phyloP scores from a whole-genome alignment of 2,797 vertebrate species.

The Gobionotothen gibberifrons region DNA sequence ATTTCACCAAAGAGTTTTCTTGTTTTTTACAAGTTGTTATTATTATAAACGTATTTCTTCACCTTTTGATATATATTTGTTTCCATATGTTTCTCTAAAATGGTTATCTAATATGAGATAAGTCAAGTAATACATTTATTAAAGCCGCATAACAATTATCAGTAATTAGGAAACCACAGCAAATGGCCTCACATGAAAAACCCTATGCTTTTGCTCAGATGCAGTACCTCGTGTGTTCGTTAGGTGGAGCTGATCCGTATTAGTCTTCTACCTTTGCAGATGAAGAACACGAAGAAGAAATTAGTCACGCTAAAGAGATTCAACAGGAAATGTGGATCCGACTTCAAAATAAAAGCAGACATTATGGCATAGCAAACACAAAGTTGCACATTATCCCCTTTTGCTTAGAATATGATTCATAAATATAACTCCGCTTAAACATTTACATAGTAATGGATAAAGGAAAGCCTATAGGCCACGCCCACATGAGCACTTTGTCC shows the following conservation, averaged over 20 bases:
- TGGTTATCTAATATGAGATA: no score
- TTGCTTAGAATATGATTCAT: neutral
- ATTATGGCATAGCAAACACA: neutral
- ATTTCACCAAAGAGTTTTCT: no score
- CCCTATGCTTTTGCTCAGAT: neutral
- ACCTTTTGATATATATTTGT: no score
- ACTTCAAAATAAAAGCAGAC: constrained; percentile 25
- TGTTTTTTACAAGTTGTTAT: no score
- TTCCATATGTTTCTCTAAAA: no score
- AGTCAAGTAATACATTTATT: neutral
- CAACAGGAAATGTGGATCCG: neutral
- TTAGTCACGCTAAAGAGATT: neutral
- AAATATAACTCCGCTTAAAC: neutral
- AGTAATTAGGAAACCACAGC: neutral
- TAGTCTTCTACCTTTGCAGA: neutral
- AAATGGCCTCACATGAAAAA: neutral
- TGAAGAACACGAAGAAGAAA: neutral
- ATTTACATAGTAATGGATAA: neutral
- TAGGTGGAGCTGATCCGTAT: neutral
- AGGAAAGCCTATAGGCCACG: neutral
- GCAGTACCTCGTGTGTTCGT: constrained; percentile 5
- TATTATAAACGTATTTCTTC: no score
- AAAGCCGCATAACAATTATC: neutral
- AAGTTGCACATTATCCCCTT: neutral
- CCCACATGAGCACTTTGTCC: neutral